Base-by-base conservation (phyloP, 2,888 invertebrate genomes). In the Xestia c-nigrum region DNA sequence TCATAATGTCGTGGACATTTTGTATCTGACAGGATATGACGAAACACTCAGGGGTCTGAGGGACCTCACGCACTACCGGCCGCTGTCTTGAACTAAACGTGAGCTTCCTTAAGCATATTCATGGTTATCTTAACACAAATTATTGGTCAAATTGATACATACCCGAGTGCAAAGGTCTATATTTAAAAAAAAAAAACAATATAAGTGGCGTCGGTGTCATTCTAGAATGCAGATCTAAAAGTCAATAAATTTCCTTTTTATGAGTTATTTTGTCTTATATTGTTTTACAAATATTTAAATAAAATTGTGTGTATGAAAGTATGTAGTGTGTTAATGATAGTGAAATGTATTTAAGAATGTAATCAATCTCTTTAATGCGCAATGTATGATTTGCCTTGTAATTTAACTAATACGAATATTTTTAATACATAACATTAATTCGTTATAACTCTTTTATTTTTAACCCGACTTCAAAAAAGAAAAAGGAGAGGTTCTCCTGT, bases 311-410 rank as follows among this genome's bases (percentile, higher is more conserved):
- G 67, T 74, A 19, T 57, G 69, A 69, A 68, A n/a, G 47, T 64
- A 55, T 74, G 50, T 72, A 81, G 78, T 72, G 82, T 83, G 79
- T 72, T 63, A 61, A 69, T 16, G 46, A 46, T 81, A 71, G 52
- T 71, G 10, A 66, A 78, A 59, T 72, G 70, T 69, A 38, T 67
- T 70, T 76, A 72, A 81, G 61, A 79, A 84, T 85, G 43, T 84
- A 85, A 74, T 78, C 82, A 57, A 70, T 84, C 21, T 31, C 57
- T 77, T 75, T 78, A 74, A 71, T 74, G 66, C 31, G 78, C 82
- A 84, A 74, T 81, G 68, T 80, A 65, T 75, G 31, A 77, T 84
- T 79, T 74, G 85, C 85, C 86, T 85, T 84, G 65, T 74, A 81
- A 74, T 77, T 68, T 72, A 70, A 74, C 55, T 84, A 73, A 80